Evolutionary conservation across 35 echinoderm and acorn worm genomes (phyloP), one percentile per base, ranked within the genome.

Genomic region (Eucidaris tribuloides): DNA sequence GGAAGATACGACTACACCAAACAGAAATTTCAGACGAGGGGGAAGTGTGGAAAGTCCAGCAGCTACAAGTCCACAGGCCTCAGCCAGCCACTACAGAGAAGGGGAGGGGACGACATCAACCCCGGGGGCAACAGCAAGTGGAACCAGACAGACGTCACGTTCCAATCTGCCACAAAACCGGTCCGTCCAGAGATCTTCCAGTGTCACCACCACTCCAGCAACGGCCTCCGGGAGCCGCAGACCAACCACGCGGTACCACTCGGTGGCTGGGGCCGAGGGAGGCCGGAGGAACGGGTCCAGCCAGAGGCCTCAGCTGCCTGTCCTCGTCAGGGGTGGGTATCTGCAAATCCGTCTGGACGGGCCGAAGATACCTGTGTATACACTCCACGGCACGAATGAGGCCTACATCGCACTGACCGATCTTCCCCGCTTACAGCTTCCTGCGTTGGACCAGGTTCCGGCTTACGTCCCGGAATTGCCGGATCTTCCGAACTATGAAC

Each of bases 381-480:
- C 81, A 17, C 38, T 97, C 25, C 94, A 85, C 20, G 94, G 89
- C 14, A 74, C 86, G 28, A 91, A 97, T 49, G 89, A 96, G 45
- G 89, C 89, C 36, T 96, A 91, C 79, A 88, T 96, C 40, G 82
- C 93, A 9, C 62, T 96, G 63, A 91, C 85, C 20, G 93, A 96
- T 48, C 93, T 96, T 1, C 93, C 93, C 25, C 82, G 83, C 3
- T 76, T 96, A 24, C 93, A 91, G 36, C 78, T 96, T 56, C 89
- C 93, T 0, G 87, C 89, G 19, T 55, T 96, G 48, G 84, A 84
- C 70, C 64, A 79, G 54, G 84, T 96, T 19, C 93, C 93, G 23
- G 89, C 93, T 3, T 96, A 91, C 57, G 79, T 96, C 17, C 80
- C 84, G 62, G 80, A 91, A 30, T 31, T 88, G 23, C 76, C 65